Percentiles rank a stretch among this genome's conserved stretches.
These are phyloP conservation scores for Xyrichtys novacula DNA, from an alignment of 2,797 vertebrate genomes.

Conservation along the genomic window DNA sequence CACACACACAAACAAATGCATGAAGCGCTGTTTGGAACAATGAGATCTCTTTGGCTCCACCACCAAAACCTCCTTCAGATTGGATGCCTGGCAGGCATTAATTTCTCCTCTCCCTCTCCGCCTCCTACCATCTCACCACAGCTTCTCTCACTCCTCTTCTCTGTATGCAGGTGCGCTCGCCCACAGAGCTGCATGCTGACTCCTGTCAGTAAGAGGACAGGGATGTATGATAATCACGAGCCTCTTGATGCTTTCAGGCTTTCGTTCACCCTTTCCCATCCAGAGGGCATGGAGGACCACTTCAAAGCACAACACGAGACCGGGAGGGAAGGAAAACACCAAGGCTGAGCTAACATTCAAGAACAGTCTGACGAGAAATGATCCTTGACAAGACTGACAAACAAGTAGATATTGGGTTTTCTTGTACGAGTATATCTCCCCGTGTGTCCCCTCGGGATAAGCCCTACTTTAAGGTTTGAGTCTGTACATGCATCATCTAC, in stretches of 20 bases:
- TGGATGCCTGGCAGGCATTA: conserved; percentile 69
- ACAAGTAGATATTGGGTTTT: conserved; percentile 23
- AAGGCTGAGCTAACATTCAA: conserved; percentile 21
- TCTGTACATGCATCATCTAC: conserved; percentile 11
- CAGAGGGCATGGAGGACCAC: conserved; percentile 51
- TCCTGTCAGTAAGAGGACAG: conserved; percentile 68
- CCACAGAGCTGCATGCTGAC: conserved; percentile 72
- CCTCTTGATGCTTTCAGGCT: conserved; percentile 47
- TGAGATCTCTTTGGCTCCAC: conserved; percentile 64
- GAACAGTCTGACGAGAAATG: conserved; percentile 11
- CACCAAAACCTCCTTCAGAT: conserved; percentile 66
- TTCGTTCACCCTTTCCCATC: conserved; percentile 36
- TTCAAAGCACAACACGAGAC: conserved; percentile 50
- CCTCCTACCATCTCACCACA: conserved; percentile 58
- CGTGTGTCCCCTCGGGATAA: conserved; percentile 11
- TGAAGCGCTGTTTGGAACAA: conserved; percentile 68
- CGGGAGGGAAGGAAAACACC: conserved; percentile 28
- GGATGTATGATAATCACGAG: conserved; percentile 68
- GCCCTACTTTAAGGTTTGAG: conserved; percentile 14
- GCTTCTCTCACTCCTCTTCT: conserved; percentile 56
- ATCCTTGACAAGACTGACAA: conserved; percentile 16
- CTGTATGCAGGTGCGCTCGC: conserved; percentile 75
- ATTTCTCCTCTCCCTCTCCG: conserved; percentile 59
- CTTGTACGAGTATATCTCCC: neutral
- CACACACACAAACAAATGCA: conserved; percentile 44